Conservation (phyloP, 1,140 invertebrate genomes). For the Drosophila serrata region DNA sequence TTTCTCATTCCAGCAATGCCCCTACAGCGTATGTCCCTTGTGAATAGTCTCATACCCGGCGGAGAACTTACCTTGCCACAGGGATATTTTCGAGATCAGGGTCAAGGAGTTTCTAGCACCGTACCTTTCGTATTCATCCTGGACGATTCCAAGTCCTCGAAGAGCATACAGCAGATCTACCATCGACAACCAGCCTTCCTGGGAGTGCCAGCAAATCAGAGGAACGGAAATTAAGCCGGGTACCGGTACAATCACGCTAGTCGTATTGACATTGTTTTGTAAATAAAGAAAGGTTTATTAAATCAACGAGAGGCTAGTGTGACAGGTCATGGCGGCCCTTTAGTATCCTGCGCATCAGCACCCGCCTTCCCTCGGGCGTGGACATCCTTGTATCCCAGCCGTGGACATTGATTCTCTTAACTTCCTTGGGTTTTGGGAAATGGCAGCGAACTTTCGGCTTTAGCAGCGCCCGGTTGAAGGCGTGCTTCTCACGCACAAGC, state of each 20-base stretch:
- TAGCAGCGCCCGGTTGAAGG: conserved; percentile 65
- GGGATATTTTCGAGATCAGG: conserved; percentile 71
- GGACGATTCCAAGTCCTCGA: conserved; percentile 65
- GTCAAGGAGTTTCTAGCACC: conserved; percentile 41
- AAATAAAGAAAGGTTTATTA: conserved; percentile 38
- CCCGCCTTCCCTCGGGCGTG: conserved; percentile 88
- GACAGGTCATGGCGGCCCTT: conserved; percentile 90
- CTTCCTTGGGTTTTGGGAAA: conserved; percentile 91
- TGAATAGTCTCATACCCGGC: conserved; percentile 66
- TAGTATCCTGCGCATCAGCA: conserved; percentile 91
- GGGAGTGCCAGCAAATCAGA: conserved; percentile 25
- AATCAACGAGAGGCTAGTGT: conserved; percentile 86
- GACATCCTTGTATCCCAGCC: conserved; percentile 90
- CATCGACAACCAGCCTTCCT: conserved; percentile 55
- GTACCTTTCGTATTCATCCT: conserved; percentile 74
- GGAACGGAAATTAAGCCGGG: neutral
- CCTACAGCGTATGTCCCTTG: conserved; percentile 19
- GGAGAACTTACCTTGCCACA: conserved; percentile 70
- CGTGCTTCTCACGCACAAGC: conserved; percentile 71
- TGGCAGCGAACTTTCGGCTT: conserved; percentile 87
- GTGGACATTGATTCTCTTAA: conserved; percentile 89
- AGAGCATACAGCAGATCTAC: conserved; percentile 77
- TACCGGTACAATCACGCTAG: neutral
- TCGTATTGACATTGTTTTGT: conserved; percentile 8
- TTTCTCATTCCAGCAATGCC: conserved; percentile 71